Evolutionary conservation across 2,113 vertebrate genomes (phyloP), one percentile per base, ranked within the genome.

Genomic region (Siniperca knerii): DNA sequence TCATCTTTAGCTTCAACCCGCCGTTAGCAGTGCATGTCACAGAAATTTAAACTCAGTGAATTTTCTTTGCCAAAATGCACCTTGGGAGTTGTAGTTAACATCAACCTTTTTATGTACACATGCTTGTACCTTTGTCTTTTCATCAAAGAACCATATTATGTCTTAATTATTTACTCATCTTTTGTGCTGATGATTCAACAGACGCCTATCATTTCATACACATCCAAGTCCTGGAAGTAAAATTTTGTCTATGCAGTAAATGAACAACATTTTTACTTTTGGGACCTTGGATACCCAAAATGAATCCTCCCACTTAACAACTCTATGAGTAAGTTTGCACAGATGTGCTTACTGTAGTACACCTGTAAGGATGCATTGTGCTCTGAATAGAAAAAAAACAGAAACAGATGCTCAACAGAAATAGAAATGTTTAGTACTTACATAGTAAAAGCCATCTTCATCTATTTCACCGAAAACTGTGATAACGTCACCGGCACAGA

Each of bases 401-500:
- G 11, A 62, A 65, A 29, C 23, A 6, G 25, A 16, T 18, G 35
- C 58, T 25, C 21, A 69, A 15, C 46, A 54, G 35, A 71, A 67
- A 48, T n/a, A 54, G 12, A 64, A 68, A n/a, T 10, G 11, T 33
- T 75, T 15, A 1, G 4, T 82, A 97, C 98, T 98, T 90, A 99
- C 98, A 2, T 98, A 99, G 82, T 99, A 98, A 97, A 99, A 99
- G 13, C 98, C 98, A 80, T 99, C 98, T 95, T 99, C 98, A 79
- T 99, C 98, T 2, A 99, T 99, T 91, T 99, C 98, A 29, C 97
- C 98, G 48, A 98, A 98, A 81, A 99, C 98, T 0, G 94, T 97
- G 79, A 99, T 97, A 70, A 99, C 98, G 82, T 99, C 98, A 58
- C 98, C 98, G 0, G 98, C 98, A 94, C 98, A 99, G 93, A 99